Evolutionary conservation across 2,888 invertebrate species (phyloP).

Genomic region (Dicyrtoma fusca): DNA sequence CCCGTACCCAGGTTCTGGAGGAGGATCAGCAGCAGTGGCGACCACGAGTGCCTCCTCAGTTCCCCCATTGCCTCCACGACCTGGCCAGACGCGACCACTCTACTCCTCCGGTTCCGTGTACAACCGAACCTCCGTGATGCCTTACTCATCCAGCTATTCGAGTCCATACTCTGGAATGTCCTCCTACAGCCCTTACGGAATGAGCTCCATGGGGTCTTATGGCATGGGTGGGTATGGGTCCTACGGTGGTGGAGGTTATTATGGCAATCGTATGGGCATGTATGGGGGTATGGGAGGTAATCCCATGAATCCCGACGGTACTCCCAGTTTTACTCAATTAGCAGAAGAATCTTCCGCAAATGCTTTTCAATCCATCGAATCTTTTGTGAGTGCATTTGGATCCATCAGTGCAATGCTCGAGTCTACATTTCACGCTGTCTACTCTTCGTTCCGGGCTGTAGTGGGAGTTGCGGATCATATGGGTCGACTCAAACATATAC

Average conservation of each 20-base stretch:
- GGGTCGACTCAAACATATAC: constrained; percentile 80
- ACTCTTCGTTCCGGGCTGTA: constrained; percentile 93
- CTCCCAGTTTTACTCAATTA: constrained; percentile 71
- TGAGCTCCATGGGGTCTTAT: not conserved
- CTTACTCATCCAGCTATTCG: constrained; percentile 30
- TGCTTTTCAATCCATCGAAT: constrained; percentile 93
- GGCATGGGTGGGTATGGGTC: constrained; percentile 37
- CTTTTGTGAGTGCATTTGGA: constrained; percentile 85
- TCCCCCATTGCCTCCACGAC: constrained; percentile 54
- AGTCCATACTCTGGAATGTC: constrained; percentile 26
- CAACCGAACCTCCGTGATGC: constrained; percentile 4
- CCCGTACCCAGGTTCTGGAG: constrained; percentile 45
- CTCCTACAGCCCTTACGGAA: constrained; percentile 9
- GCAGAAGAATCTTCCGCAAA: constrained; percentile 90
- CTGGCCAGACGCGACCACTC: constrained; percentile 47
- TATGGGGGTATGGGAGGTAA: constrained; percentile 28
- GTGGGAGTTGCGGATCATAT: constrained; percentile 96
- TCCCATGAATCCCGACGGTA: constrained; percentile 47
- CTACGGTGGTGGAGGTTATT: constrained; percentile 21
- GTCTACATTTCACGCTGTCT: constrained; percentile 92
- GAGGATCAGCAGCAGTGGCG: constrained; percentile 20
- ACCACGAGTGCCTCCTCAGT: constrained; percentile 10
- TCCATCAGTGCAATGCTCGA: constrained; percentile 96
- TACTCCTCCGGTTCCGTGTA: constrained; percentile 40
- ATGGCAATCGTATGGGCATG: not conserved